phyloP scores from a whole-genome alignment of 2,888 invertebrate genomes.

The Lampropteryx suffumata region DNA sequence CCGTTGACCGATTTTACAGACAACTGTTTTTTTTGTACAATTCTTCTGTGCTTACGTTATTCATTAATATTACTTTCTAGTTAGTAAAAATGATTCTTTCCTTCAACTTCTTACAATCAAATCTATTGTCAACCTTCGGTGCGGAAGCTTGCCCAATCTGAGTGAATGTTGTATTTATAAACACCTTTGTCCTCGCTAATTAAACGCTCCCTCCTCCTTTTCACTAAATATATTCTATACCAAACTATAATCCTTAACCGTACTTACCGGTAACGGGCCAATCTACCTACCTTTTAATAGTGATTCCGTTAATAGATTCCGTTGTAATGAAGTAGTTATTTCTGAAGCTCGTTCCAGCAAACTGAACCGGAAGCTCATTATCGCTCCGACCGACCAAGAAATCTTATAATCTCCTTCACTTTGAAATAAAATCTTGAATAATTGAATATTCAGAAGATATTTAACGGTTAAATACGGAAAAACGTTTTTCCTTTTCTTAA shows the following conservation, averaged over 20 bases:
- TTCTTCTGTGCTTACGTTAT: too few species aligned
- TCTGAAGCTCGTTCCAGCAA: slow-evolving; percentile 61
- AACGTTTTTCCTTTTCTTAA: slow-evolving; percentile 40
- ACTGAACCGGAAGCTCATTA: slow-evolving; percentile 78
- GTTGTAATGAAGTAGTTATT: slow-evolving; percentile 57
- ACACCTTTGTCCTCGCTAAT: slow-evolving; percentile 30
- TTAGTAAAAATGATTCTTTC: too few species aligned
- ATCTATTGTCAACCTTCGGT: slow-evolving; percentile 5
- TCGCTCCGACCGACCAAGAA: slow-evolving; percentile 70
- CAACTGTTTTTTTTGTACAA: too few species aligned
- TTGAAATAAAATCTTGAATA: slow-evolving; percentile 76
- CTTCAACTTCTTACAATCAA: neutral
- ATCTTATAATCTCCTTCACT: slow-evolving; percentile 73
- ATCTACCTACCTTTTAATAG: slow-evolving; percentile 40
- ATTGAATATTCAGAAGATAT: slow-evolving; percentile 54
- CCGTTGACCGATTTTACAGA: too few species aligned
- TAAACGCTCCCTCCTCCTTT: slow-evolving; percentile 24
- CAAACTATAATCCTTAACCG: slow-evolving; percentile 37
- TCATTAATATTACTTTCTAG: too few species aligned
- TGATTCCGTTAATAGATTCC: slow-evolving; percentile 57
- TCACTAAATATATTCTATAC: slow-evolving; percentile 19
- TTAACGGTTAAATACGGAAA: slow-evolving; percentile 46
- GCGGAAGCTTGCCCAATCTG: slow-evolving; percentile 8
- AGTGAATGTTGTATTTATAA: slow-evolving; percentile 19
- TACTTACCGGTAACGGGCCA: slow-evolving; percentile 35